A percentile compares a stretch with the other conserved stretches of the same genome.
These are phyloP conservation scores for Gandaritis pyraliata DNA, from an alignment of 2,888 invertebrate species.

Conservation along the genomic window DNA sequence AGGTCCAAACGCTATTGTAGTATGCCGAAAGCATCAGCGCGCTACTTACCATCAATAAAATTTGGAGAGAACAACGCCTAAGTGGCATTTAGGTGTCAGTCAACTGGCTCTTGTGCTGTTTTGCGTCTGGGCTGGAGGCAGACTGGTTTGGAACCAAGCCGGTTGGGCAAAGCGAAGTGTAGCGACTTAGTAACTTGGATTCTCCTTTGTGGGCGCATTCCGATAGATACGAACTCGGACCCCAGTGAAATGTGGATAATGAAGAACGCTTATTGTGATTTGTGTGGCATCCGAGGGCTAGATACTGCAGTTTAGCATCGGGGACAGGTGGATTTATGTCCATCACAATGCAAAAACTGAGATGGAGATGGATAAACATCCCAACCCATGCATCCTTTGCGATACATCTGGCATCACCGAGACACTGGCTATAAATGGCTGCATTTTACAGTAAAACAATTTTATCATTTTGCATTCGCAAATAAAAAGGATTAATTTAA, in stretches of 20 bases:
- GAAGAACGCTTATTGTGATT: constrained; percentile 81
- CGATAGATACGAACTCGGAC: constrained; percentile 74
- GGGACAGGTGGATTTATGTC: constrained; percentile 51
- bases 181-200: constrained; percentile 74
- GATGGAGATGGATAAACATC: constrained; percentile 20
- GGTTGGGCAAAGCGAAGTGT: constrained; percentile 73
- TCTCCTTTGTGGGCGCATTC: constrained; percentile 81
- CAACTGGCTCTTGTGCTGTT: constrained; percentile 76
- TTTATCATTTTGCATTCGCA: constrained; percentile 19
- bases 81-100: constrained; percentile 83
- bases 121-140: constrained; percentile 55
- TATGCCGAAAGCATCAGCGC: constrained; percentile 63
- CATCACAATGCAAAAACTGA: constrained; percentile 31
- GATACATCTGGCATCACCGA: constrained; percentile 1
- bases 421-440: constrained; percentile 15
- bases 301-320: constrained; percentile 39
- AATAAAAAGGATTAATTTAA: constrained; percentile 27
- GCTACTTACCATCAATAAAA: constrained; percentile 79
- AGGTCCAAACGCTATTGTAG: constrained; percentile 46
- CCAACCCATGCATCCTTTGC: constrained; percentile 1
- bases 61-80: constrained; percentile 76
- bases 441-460: constrained; percentile 18
- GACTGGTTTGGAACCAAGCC: constrained; percentile 72
- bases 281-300: constrained; percentile 67
- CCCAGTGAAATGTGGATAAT: constrained; percentile 78